Evolutionary conservation across 2,113 vertebrate species (phyloP), one percentile per base, ranked within the genome.

Genomic region (Pygoscelis adeliae): DNA sequence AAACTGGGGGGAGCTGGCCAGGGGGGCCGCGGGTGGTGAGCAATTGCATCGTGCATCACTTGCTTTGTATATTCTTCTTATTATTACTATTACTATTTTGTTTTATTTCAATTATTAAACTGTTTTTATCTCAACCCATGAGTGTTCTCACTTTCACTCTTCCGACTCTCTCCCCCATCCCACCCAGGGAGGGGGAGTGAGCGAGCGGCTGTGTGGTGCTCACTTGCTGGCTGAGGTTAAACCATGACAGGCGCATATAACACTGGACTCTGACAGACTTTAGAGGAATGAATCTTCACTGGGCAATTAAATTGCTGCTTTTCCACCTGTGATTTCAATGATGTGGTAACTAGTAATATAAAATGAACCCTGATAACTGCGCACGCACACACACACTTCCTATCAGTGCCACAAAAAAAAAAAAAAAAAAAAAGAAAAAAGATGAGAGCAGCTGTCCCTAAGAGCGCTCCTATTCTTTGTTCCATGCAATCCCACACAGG

Each of bases 371-470:
- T 56, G 40, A 16, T 56, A 89, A 79, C 16, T 53, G 26, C 3
- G 3, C 4, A 2, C 7, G 25, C 30, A 38, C 6, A 20, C 40
- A 25, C 1, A 8, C 10, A 8, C 11, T 29, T 71, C 13, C 10
- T 69, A 77, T n/a, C 42, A 38, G 10, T 52, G 53, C 3, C 25
- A 76, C 56, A 19, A 67, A 34, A 46, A 23, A 32, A n/a, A 17
- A 19, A 15, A 25, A 27, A 14, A 15, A 2, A 6, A 26, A 77
- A 19, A 30, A 36, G 46, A 40, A 32, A 53, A 62, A 83, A 26
- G 9, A 21, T 17, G 29, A 80, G 22, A 38, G 26, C 66, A 77
- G 52, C 15, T 81, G n/a, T 47, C 47, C 67, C 38, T 89, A 56
- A 55, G 38, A 61, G 18, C 34, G 12, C 42, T 77, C 10, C 50